Base-by-base conservation (phyloP, 2,888 invertebrate species). In the Cerastis leucographa region DNA sequence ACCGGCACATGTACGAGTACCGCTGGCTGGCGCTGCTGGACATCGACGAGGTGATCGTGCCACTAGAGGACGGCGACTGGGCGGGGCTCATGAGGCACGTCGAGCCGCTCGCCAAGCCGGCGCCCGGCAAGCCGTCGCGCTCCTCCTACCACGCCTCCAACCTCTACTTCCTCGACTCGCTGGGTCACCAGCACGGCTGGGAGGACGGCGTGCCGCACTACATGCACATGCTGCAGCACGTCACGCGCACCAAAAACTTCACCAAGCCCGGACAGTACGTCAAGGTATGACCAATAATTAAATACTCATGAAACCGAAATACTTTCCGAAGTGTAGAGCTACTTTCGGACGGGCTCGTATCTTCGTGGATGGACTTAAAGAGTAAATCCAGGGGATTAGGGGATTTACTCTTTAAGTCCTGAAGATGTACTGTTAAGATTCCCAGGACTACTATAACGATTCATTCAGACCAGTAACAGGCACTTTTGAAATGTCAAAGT, bases 31-130 rank as follows among this genome's bases (percentile, higher is more conserved):
- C 98, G n/a, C 96, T 99, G 78, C 97, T 99, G 72, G 99, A 99
- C 93, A 98, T 99, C 85, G 99, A 99, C 95, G 99, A 99, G 95
- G 98, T 99, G 75, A 99, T 99, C 88, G 99, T 99, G 97, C 99
- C 99, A 12, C 96, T 98, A 87, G 97, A 98, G 88, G 97, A 97
- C 90, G 92, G 92, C 25, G 97, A 97, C 83, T 99, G 99, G 99
- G 97, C 97, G 71, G 97, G 97, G 84, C 96, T 99, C 81, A 98
- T 99, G 98, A 97, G 97, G 71, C 97, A 98, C 83, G 97, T 98
- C 42, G 94, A 98, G 86, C 95, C 98, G 71, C 97, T 98, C 84
- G 96, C 98, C 22, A 97, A 97, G 91, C 97, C 97, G 61, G 95
- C 96, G 14, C 92, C 94, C 65, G 95, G 95, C 87, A 95, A 95